Evolutionary conservation across 1,140 invertebrate genomes (phyloP).

Genomic region (Apis laboriosa): DNA sequence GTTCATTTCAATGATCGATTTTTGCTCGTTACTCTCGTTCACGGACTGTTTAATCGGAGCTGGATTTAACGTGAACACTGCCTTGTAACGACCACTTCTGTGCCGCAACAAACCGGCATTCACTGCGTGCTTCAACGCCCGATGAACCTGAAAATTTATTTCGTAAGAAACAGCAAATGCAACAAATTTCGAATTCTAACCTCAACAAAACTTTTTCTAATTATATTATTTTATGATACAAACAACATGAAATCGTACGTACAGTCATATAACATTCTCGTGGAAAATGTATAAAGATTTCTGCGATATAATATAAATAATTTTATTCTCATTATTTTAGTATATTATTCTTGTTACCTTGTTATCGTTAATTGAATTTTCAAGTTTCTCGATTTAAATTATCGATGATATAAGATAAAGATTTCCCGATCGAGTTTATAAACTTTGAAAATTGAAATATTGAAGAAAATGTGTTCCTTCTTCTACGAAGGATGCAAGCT

Average conservation of each 20-base stretch:
- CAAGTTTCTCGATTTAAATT: neutral
- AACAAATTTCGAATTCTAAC: neutral
- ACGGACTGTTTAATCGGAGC: slow-evolving; percentile 21
- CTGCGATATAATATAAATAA: no score
- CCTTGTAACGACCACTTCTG: slow-evolving; percentile 72
- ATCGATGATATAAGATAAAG: neutral
- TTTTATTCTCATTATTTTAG: no score
- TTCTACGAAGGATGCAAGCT: neutral
- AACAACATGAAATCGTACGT: no score
- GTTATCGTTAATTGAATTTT: neutral
- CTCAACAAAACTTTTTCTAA: no score
- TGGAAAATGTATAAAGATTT: no score
- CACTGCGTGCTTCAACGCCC: slow-evolving; percentile 74
- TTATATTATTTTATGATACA: no score
- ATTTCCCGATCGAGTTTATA: neutral
- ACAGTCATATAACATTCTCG: no score
- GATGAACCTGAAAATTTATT: slow-evolving; percentile 66
- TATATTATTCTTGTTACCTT: no score
- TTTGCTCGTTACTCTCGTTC: slow-evolving; percentile 35
- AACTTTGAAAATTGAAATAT: neutral
- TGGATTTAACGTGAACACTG: slow-evolving; percentile 54
- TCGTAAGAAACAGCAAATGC: neutral
- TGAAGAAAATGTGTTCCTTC: neutral
- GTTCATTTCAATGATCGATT: slow-evolving; percentile 7
- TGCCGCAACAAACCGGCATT: slow-evolving; percentile 72